phyloP scores from a whole-genome alignment of 2,888 invertebrate genomes.

The Cantharis nigra region DNA sequence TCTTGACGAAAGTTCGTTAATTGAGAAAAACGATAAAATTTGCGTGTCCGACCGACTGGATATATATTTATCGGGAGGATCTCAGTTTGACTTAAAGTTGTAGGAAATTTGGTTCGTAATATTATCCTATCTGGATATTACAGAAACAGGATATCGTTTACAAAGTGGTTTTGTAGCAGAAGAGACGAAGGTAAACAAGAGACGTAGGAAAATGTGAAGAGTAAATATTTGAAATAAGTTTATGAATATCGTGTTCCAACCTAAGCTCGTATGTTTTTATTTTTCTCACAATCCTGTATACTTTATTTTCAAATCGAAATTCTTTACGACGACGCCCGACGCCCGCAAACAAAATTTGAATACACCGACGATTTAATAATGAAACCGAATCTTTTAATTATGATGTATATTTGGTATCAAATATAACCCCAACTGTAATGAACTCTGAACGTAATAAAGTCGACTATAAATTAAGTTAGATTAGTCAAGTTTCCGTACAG shows the following conservation, averaged over 20 bases:
- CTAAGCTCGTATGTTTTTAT: conserved; percentile 6
- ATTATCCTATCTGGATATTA: conserved; percentile 34
- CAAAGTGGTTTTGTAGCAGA: conserved; percentile 36
- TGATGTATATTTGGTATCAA: conserved; percentile 25
- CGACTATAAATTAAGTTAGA: conserved; percentile 30
- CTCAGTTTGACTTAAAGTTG: background rate
- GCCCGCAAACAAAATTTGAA: background rate
- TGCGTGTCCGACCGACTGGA: background rate
- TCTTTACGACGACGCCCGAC: background rate
- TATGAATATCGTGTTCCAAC: conserved; percentile 33
- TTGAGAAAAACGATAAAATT: background rate
- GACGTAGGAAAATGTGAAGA: conserved; percentile 39
- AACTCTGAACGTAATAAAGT: conserved; percentile 26
- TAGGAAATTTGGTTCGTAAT: conserved; percentile 18
- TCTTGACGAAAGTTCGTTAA: background rate
- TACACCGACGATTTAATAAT: background rate
- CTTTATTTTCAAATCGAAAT: background rate
- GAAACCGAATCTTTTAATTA: conserved; percentile 19
- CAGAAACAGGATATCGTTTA: conserved; percentile 38
- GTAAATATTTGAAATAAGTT: conserved; percentile 37
- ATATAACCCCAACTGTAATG: conserved; percentile 24
- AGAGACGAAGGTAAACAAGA: conserved; percentile 40
- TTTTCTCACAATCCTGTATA: background rate
- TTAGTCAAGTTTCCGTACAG: conserved; percentile 26
- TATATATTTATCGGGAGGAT: background rate